A percentile compares a stretch with the other conserved stretches of the same genome.
These are phyloP conservation scores for Limosa lapponica DNA, from an alignment of 2,797 vertebrate species.

Conservation along the genomic window DNA sequence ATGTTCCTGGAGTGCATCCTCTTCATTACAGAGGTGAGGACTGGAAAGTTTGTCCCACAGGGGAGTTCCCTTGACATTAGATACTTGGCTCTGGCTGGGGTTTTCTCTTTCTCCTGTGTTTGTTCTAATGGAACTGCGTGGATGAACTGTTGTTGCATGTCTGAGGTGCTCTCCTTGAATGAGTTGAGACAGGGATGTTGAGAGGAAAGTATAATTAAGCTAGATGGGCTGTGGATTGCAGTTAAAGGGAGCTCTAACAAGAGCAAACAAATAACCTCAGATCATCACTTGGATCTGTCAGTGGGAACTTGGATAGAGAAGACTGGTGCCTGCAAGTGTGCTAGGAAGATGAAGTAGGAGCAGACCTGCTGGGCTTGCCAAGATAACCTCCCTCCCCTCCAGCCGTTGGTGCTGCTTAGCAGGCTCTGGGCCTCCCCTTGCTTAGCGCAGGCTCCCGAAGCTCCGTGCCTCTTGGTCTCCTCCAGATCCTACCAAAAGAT, in stretches of 20 bases:
- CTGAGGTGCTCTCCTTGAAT: conserved; percentile 1
- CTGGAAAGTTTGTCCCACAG: background rate
- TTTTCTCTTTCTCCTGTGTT: background rate
- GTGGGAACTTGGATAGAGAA: background rate
- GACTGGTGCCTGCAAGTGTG: background rate
- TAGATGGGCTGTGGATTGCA: background rate
- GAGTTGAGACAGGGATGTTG: background rate
- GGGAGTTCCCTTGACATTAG: background rate
- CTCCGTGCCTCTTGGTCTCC: background rate
- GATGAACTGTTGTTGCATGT: background rate
- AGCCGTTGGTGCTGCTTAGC: background rate
- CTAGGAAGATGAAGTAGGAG: background rate
- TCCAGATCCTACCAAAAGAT: background rate
- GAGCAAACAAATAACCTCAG: conserved; percentile 1
- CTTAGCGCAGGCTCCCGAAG: background rate
- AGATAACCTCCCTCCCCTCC: background rate
- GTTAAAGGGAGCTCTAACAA: background rate
- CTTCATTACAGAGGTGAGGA: conserved; percentile 96
- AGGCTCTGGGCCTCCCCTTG: background rate
- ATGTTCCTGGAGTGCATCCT: conserved; percentile 97
- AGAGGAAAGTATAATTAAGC: background rate
- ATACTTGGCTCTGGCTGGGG: background rate
- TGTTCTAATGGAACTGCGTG: background rate
- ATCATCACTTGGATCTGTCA: background rate
- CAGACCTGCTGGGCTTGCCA: background rate